Base-by-base conservation (phyloP, 1,140 invertebrate species). In the Meloidogyne chitwoodi region DNA sequence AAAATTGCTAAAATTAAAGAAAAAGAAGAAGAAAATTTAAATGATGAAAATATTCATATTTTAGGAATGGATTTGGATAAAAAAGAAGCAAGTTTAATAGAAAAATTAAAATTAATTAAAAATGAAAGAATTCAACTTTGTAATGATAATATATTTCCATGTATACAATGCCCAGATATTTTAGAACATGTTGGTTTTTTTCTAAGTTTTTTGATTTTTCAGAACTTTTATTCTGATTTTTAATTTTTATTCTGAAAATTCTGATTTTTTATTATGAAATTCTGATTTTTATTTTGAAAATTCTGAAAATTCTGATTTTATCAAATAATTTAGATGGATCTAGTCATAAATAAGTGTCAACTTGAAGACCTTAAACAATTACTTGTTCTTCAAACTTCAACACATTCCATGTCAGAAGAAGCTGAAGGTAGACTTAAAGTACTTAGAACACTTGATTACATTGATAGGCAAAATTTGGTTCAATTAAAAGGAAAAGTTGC, bases 401-500 rank as follows among this genome's bases (percentile, higher is more conserved):
- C 93, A 76, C 92, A 93, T 85, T 94, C 92, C 84, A 89, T 98
- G 63, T 93, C 95, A 88, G 93, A 93, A 0, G 94, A 98, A 82
- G 98, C 96, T 88, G 90, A 92, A 79, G 91, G 92, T 79, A 90
- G 94, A 82, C 89, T 96, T 44, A 85, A 93, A 87, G 92, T 98
- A n/a, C 87, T 99, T 0, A 91, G 91, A 82, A 88, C 91, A 78
- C 88, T 98, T 12, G 91, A 88, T 24, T 91, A 91, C 78, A 87
- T 91, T 66, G 92, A 94, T 88, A 87, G 90, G 12, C 89, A 92
- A 76, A 91, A 93, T 90, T 88, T 92, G 91, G 91, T 90, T 24
- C 72, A 74, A 71, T 86, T 95, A 48, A 96, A 97, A 90, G 95
- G 95, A 14, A 90, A 93, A 76, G 94, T 99, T 11, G 96, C 95